Base-by-base conservation (phyloP, 2,888 invertebrate species). In the Keiferia lycopersicella region DNA sequence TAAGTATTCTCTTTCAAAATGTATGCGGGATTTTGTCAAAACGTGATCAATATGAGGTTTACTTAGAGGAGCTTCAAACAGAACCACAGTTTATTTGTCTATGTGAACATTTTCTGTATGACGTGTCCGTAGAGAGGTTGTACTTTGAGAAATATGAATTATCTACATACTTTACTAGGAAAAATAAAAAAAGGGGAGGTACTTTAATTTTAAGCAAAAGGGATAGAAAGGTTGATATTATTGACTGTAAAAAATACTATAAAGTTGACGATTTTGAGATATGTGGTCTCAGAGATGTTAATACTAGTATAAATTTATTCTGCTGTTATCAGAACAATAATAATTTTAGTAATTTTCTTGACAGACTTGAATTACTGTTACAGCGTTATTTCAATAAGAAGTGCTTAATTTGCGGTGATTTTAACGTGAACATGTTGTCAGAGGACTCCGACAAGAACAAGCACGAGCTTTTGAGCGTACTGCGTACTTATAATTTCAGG, bases 81-180 rank as follows among this genome's bases (percentile, higher is more conserved):
- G 34, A 50, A 50, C 20, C 48, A 20, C 11, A 59, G 14, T 50
- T 34, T 60, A n/a, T 64, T 34, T 64, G 64, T 53, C 11, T 64
- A 4, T 45, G 64, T 53, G 64, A 64, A 60, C 64, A 64, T n/a
- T 64, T 64, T 41, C 26, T 60, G 11, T 60, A 41, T 41, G 20
- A 53, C 1, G 0, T 53, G 14, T 53, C 61, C 16, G 20, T 38
- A 8, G 1, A 0, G 1, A 10, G 2, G 6, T 18, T 61, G 30
- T 4, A 51, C 38, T 45, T 61, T 26, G 38, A 38, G 6, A 26
- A 61, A 4, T 61, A 61, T 48, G 48, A 61, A 26, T 8, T 61
- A 11, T 14, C 6, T 3, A 38, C 61, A 1, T 14, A 50, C 18
- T 61, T 18, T n/a, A 8, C 50, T 38, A 61, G 51, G 11, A 18